Evolutionary conservation across 2,113 vertebrate genomes (phyloP), one percentile per base, ranked within the genome.

Genomic region (Saccopteryx bilineata): DNA sequence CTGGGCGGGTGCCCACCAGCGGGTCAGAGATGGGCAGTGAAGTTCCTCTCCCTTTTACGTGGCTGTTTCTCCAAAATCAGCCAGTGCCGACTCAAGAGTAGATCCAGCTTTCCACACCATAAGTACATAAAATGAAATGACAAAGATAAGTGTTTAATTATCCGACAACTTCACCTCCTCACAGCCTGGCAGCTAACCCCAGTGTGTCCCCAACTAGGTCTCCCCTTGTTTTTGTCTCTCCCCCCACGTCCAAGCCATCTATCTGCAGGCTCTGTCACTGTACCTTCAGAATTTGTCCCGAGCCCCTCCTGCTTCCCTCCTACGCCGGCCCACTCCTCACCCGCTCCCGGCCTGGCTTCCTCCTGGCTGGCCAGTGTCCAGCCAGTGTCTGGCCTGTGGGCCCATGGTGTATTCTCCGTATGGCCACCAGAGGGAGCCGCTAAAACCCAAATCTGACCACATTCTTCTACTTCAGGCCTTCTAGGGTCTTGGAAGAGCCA

Each of bases 321-420:
- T 39, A 39, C 39, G 39, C 39, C 39, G 39, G 39, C 39, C 39
- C 39, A 39, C 31, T 33, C 46, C 8, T 33, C 54, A 9, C 39
- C 10, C 18, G 2, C 31, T 24, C 8, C 9, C 81, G 4, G 6
- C 28, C 23, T 1, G 60, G 39, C 39, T 39, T 58, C 74, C 39
- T 39, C 39, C 39, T 39, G 39, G 39, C 39, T 39, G 39, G 39
- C 39, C 39, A 21, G 48, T 3, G 24, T 31, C 0, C 7, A 6
- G 14, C n/a, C 19, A 9, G 21, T 0, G 14, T 15, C 75, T 75
- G 0, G 4, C 11, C n/a, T 7, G 3, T 60, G 4, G 15, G 10
- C 31, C 10, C n/a, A 0, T 9, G 9, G 23, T 28, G 8, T 56
- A 1, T 56, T 50, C 48, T 18, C 28, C 66, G 19, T 6, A 0